Base-by-base conservation (phyloP, 2,113 vertebrate genomes). In the Pollachius pollachius region DNA sequence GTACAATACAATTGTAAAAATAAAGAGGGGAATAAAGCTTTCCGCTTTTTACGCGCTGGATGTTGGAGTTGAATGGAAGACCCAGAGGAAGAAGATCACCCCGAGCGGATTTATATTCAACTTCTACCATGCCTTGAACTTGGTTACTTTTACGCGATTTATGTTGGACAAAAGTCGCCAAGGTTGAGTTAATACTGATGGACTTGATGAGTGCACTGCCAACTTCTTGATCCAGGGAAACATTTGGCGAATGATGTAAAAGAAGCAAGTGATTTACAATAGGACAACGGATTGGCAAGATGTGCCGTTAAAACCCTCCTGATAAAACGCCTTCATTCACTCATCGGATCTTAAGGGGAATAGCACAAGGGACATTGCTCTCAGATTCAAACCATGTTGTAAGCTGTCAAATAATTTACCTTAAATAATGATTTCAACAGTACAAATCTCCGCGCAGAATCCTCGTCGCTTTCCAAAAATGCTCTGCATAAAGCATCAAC, bases 1-100 rank as follows among this genome's bases (percentile, higher is more conserved):
- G 41, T 48, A 9, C 8, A 48, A 48, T 48, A 48, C 9, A 48
- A 48, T 13, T 13, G 41, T 48, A 48, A 57, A 57, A 57, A 16
- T n/a, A 57, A 17, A 16, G 1, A 15, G 15, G 3, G 12, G 18
- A 59, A 25, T 15, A 25, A 27, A 62, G 4, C 19, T 62, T 19
- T 23, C 11, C 11, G 60, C 60, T 62, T 25, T 62, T 62, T 25
- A 62, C 59, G 9, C 59, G 54, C 65, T 16, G 37, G 66, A 73
- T 64, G 72, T 70, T 70, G 73, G 75, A 82, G 75, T 87, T 85
- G 34, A 66, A 61, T 79, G 71, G 84, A n/a, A 75, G 77, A 85
- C 77, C 78, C 69, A 12, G 27, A 8, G 52, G 34, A 61, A 18
- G 64, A 12, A 3, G 73, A 54, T 58, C 52, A 16, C 27, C 68